A percentile compares a stretch with the other conserved stretches of the same genome.
These are phyloP conservation scores for Caenorhabditis sp. DNA, from an alignment of 2,888 invertebrate genomes.

Conservation along the genomic window DNA sequence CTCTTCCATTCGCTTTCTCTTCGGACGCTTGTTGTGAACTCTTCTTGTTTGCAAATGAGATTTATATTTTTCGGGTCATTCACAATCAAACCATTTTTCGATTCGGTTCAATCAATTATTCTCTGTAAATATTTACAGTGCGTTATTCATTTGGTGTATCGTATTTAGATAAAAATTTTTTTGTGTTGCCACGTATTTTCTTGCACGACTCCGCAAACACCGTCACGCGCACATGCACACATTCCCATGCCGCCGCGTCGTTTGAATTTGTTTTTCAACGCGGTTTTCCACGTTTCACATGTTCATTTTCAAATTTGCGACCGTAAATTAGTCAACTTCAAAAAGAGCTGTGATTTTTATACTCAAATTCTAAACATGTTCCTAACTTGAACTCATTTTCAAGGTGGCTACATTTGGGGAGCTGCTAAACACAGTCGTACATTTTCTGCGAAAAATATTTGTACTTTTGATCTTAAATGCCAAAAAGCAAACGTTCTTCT, in stretches of 20 bases:
- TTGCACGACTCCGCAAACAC: conserved; percentile 29
- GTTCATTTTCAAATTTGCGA: neutral
- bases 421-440: no score
- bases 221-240: conserved; percentile 19
- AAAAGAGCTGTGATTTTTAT: no score
- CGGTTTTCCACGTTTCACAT: neutral
- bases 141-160: neutral
- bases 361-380: no score
- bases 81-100: conserved; percentile 13
- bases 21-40: conserved; percentile 22
- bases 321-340: neutral
- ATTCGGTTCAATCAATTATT: neutral
- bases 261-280: conserved; percentile 21
- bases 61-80: conserved; percentile 50
- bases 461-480: neutral
- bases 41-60: conserved; percentile 48
- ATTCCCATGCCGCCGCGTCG: conserved; percentile 14
- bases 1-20: neutral
- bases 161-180: neutral
- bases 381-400: no score
- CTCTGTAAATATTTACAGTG: no score
- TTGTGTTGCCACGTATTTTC: conserved; percentile 9
- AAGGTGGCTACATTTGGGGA: no score
- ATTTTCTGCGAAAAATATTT: no score
- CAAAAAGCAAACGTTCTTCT: no score